Base-by-base conservation (phyloP, 2,113 vertebrate species). In the Lynx canadensis region DNA sequence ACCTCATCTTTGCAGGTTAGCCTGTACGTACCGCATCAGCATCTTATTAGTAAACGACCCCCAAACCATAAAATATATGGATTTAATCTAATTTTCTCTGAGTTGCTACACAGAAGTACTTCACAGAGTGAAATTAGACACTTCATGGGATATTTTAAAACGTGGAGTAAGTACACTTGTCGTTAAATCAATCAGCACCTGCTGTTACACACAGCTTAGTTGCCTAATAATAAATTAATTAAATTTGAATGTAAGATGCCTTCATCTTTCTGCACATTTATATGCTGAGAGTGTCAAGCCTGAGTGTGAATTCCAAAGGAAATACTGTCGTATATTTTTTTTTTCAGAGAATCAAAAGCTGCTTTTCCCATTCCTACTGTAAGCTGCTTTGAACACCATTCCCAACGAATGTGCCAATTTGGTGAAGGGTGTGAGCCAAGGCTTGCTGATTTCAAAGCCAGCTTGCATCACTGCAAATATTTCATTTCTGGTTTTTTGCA, bases 381-480 rank as follows among this genome's bases (percentile, higher is more conserved):
- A 95, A 98, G 88, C 69, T 87, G 45, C 96, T 98, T 98, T 98
- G 98, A 98, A 97, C 94, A 97, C 94, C 93, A 90, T 98, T 99
- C 99, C 98, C 98, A 98, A 19, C 60, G 65, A 89, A 38, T 66
- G 73, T 96, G 99, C 98, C 98, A 98, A 91, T 69, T 98, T 96
- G 97, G 97, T 83, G 57, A 95, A 90, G 41, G 14, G 81, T 94
- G 83, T 87, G 96, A 98, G 98, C 97, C 98, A 98, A 98, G 84
- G 31, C 73, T 96, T 98, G 50, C 92, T 98, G 95, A 98, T 98
- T 98, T 98, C 98, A 98, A 98, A 98, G 98, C 92, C 98, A 99
- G 94, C 94, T 98, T 98, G 96, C 97, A 98, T 98, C 98, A 97
- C 96, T 81, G 90, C 55, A 86, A 83, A 97, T 98, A 90, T 97